phyloP scores from a whole-genome alignment of 2,113 vertebrate species.

The Ahaetulla prasina region DNA sequence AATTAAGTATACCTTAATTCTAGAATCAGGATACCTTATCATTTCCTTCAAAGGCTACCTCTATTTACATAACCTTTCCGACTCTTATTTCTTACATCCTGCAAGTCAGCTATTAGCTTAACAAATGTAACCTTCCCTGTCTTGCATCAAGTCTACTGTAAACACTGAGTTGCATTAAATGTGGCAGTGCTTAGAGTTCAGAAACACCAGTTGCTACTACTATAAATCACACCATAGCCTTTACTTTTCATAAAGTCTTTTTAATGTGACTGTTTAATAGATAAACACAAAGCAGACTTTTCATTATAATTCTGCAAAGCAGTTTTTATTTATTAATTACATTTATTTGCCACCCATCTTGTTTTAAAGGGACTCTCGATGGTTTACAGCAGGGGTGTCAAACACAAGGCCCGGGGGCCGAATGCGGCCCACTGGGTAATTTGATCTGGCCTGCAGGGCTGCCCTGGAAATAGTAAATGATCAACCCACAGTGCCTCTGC shows the following conservation, averaged over 20 bases:
- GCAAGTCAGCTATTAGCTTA: background rate
- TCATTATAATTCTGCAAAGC: background rate
- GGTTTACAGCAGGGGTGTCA: too few species aligned
- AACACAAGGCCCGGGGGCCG: too few species aligned
- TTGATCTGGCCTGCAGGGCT: too few species aligned
- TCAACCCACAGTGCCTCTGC: too few species aligned
- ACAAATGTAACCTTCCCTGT: background rate
- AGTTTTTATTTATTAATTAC: background rate
- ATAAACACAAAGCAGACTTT: background rate
- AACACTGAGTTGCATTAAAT: background rate
- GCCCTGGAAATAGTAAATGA: too few species aligned
- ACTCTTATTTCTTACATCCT: background rate
- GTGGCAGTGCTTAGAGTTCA: background rate
- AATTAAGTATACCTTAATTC: background rate
- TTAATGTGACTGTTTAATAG: background rate
- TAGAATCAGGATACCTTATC: background rate
- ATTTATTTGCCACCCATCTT: background rate
- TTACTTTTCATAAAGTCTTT: background rate
- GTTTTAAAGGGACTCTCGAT: background rate
- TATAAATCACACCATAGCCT: background rate
- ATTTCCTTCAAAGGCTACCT: background rate
- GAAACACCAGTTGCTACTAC: background rate
- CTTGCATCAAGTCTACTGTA: background rate
- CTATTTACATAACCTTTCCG: background rate
- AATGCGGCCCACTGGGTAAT: too few species aligned